Evolutionary conservation across 2,888 invertebrate species (phyloP), one percentile per base, ranked within the genome.

Genomic region (Falcaria lacertinaria): DNA sequence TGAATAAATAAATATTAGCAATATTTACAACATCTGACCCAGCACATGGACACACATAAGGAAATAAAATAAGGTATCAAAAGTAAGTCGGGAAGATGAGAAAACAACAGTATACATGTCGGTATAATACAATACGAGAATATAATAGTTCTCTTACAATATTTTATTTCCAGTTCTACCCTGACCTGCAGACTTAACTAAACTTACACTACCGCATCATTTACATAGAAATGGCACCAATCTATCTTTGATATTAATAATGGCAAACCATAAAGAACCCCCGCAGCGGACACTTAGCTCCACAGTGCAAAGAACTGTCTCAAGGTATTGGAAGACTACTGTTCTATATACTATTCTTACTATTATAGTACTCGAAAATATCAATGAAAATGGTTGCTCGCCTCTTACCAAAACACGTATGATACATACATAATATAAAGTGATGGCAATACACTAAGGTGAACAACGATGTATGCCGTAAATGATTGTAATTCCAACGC

Each of bases 181-280:
- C 89, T 89, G 88, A 85, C 88, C 88, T 73, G 84, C 85, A 81
- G 83, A 85, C 88, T 82, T 86, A 88, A 81, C 85, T 88, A 79
- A 83, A 76, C 88, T 85, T 86, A 89, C 81, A 55, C 86, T 87
- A 86, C 82, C 86, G 71, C 85, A 71, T 87, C 86, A 75, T 85
- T 77, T 82, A 88, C 78, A 84, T 75, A 84, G 84, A 86, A 87
- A 89, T 89, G 89, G 89, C 89, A 89, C 89, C 89, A 85, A 88
- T 85, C 88, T 88, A 88, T 89, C 89, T 89, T 89, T 89, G 89
- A 89, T 89, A 89, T 88, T 77, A 82, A 75, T 77, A 88, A 89
- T 89, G 88, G 89, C 88, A 89, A 88, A 80, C 87, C 86, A 82
- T 82, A 86, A 79, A 86, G 85, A 85, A 82, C 82, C 86, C 84